Evolutionary conservation across 2,113 vertebrate genomes (phyloP).

Genomic region (Pomatostomus ruficeps): DNA sequence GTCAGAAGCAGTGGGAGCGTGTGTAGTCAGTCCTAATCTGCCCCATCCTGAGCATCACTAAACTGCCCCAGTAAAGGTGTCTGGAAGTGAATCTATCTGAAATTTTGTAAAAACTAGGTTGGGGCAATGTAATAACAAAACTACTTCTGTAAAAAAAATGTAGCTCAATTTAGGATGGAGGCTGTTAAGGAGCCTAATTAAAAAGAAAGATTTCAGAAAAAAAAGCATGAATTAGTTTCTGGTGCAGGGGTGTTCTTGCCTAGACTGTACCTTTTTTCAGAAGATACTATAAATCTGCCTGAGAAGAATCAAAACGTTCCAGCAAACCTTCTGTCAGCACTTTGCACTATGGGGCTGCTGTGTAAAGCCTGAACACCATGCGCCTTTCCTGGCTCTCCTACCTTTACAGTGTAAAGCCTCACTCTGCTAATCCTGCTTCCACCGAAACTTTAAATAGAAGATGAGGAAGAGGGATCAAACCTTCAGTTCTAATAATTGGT

Average conservation of each 20-base stretch:
- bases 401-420: neutral
- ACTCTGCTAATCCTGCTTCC: neutral
- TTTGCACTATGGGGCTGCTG: fast-evolving
- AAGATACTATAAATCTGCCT: neutral
- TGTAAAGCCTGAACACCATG: fast-evolving
- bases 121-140: neutral
- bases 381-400: neutral
- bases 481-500: neutral
- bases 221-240: neutral
- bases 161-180: neutral
- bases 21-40: neutral
- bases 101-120: neutral
- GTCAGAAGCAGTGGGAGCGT: fast-evolving
- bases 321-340: fast-evolving
- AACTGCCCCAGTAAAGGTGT: neutral
- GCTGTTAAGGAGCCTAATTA: neutral
- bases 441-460: neutral
- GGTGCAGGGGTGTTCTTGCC: neutral
- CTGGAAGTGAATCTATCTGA: neutral
- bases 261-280: neutral
- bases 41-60: neutral
- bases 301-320: neutral
- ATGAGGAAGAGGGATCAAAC: neutral
- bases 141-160: neutral
- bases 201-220: neutral